Evolutionary conservation across 2,888 invertebrate genomes (phyloP), one percentile per base, ranked within the genome.

Genomic region (Eilema griseolum): DNA sequence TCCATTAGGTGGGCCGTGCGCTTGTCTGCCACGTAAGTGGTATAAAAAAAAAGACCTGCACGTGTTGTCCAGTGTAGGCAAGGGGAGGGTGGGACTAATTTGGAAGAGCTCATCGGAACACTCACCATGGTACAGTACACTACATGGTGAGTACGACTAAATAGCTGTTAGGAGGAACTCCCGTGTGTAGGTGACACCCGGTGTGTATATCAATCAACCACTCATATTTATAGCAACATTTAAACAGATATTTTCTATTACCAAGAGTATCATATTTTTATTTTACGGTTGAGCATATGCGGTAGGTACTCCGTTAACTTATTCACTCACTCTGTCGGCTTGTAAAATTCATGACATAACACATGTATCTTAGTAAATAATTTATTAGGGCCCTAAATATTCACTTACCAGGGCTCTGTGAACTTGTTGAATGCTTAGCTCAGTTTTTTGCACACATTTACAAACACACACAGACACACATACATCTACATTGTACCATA

Each of bases 311-410:
- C 24, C 24, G 62, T 46, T 70, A 70, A 71, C 61, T 37, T 67
- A 71, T 67, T 64, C 64, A 64, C 60, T 60, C 52, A 60, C 26
- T 46, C 60, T 61, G 60, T 37, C 46, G 33, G 26, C 66, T 59
- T 64, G 64, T 31, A 56, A 26, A 37, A 57, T 66, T 66, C 57
- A 57, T 66, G 37, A 74, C 33, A 26, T 41, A 41, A 46, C 61
- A 69, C 66, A 59, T 46, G 31, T 70, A 70, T 60, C 61, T 57
- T 59, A 68, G 59, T 75, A 69, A 75, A 77, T 78, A 66, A 76
- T 78, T 52, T 67, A 78, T 76, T 66, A 70, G 65, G 70, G 64
- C 69, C 60, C 63, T 71, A 71, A 77, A 80, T 75, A 78, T 79
- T 78, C 70, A 78, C 75, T 78, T 63, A 68, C 52, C 28, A 57